phyloP scores from a whole-genome alignment of 2,888 invertebrate genomes.

The Ditula angustiorana region DNA sequence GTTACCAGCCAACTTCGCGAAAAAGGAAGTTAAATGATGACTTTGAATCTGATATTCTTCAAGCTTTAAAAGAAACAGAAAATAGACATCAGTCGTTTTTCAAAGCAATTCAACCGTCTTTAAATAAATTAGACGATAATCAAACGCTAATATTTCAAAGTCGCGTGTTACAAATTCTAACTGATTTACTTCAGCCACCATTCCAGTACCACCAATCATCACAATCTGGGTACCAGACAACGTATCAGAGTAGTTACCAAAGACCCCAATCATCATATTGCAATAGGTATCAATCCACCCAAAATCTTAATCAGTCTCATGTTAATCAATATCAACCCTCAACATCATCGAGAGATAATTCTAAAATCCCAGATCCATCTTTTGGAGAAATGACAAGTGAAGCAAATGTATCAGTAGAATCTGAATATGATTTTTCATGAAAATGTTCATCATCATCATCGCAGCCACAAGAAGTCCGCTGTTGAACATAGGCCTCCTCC shows the following conservation, averaged over 20 bases:
- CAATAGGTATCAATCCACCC: too few relatives aligned
- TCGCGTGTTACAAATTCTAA: slow-evolving; percentile 45
- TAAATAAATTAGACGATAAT: slow-evolving; percentile 48
- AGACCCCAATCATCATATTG: too few relatives aligned
- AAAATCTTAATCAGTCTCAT: too few relatives aligned
- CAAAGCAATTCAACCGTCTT: slow-evolving; percentile 47
- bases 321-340: too few relatives aligned
- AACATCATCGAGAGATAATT: too few relatives aligned
- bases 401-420: too few relatives aligned
- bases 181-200: slow-evolving; percentile 46
- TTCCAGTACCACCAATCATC: slow-evolving; percentile 10
- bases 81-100: slow-evolving; percentile 46
- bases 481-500: too few relatives aligned
- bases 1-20: slow-evolving; percentile 39
- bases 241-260: background rate
- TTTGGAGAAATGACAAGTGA: too few relatives aligned
- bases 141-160: slow-evolving; percentile 48
- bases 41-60: slow-evolving; percentile 42
- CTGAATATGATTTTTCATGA: too few relatives aligned
- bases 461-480: too few relatives aligned
- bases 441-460: too few relatives aligned
- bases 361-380: too few relatives aligned
- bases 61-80: slow-evolving; percentile 44
- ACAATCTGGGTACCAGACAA: background rate
- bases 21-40: slow-evolving; percentile 12